Evolutionary conservation across 2,888 invertebrate species (phyloP), one percentile per base, ranked within the genome.

Genomic region (Xestia xanthographa): DNA sequence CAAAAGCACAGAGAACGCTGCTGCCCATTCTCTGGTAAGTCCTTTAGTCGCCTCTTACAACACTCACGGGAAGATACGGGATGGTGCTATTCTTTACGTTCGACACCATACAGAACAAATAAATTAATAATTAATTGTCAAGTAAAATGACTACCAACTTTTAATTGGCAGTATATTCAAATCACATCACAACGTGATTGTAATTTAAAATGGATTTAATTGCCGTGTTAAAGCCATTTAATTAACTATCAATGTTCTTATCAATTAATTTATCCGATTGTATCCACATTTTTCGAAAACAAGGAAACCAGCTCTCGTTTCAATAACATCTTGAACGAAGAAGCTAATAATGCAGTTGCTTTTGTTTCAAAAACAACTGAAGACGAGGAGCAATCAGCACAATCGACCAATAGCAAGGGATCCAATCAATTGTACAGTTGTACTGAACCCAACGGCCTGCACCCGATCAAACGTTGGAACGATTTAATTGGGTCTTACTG

Each of bases 401-500:
- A 78, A 72, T 69, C 80, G 22, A 56, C 62, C 66, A 60, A 70
- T 50, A 75, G 56, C 62, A 14, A 41, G 63, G 63, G 63, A 77
- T 85, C 83, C 86, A 85, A 83, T 88, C 89, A 87, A 91, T 88
- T 88, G 85, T 60, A 60, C 60, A 20, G 29, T 58, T 29, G 58
- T 84, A 84, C 77, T 73, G 80, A 85, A 80, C 86, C 83, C 86
- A 88, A 84, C 82, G 81, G 71, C 76, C 80, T 80, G 82, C 58
- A 45, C 66, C 80, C 84, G 83, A 85, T 89, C 81, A 86, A 86
- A 86, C 80, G 75, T 72, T 75, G 84, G 77, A 77, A 82, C 87
- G 85, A 89, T 91, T 91, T 90, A 89, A 91, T 90, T 91, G 90
- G 85, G 86, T 88, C 87, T 87, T 85, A 87, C 87, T 86, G 83